These are phyloP conservation scores for Speoplatyrhinus poulsoni DNA, from an alignment of 2,113 vertebrate species.

Conservation along the genomic window DNA sequence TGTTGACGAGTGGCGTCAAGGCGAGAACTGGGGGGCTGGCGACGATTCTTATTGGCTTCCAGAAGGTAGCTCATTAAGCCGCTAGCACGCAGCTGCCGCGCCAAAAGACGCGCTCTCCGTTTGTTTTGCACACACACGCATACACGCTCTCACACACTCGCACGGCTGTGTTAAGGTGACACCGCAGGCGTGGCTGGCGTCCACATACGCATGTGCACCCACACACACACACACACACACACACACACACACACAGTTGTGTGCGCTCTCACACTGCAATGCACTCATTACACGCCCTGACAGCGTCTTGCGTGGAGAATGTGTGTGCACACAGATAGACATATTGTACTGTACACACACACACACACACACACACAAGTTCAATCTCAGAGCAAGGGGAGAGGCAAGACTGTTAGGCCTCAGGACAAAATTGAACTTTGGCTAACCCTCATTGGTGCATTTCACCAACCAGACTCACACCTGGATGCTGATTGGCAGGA, in stretches of 20 bases:
- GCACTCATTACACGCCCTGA: neutral
- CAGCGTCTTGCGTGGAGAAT: too few relatives aligned
- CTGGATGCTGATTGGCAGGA: slow-evolving; percentile 45
- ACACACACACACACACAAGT: slow-evolving; percentile 1
- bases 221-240: slow-evolving; percentile 1
- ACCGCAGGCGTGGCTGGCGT: slow-evolving; percentile 43
- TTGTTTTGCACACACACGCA: slow-evolving; percentile 71
- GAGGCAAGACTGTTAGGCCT: slow-evolving; percentile 29
- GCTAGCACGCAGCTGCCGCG: slow-evolving; percentile 36
- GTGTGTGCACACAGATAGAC: neutral
- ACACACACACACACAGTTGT: neutral
- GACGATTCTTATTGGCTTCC: slow-evolving; percentile 57
- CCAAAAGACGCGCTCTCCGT: slow-evolving; percentile 62
- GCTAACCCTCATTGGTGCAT: slow-evolving; percentile 56
- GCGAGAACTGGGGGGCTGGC: slow-evolving; percentile 56
- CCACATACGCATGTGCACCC: slow-evolving; percentile 21
- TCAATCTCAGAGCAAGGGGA: neutral
- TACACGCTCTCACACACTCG: slow-evolving; percentile 38
- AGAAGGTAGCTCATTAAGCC: slow-evolving; percentile 59
- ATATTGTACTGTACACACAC: neutral
- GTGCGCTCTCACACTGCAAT: neutral
- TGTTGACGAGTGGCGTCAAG: slow-evolving; percentile 47
- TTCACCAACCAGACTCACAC: slow-evolving; percentile 57
- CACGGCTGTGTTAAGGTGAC: slow-evolving; percentile 56
- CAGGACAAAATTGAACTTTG: slow-evolving; percentile 63